A percentile compares a stretch with the other conserved stretches of the same genome.
Evolutionary conservation across 1,140 invertebrate genomes (phyloP).

Genomic region (Caerostris darwini): DNA sequence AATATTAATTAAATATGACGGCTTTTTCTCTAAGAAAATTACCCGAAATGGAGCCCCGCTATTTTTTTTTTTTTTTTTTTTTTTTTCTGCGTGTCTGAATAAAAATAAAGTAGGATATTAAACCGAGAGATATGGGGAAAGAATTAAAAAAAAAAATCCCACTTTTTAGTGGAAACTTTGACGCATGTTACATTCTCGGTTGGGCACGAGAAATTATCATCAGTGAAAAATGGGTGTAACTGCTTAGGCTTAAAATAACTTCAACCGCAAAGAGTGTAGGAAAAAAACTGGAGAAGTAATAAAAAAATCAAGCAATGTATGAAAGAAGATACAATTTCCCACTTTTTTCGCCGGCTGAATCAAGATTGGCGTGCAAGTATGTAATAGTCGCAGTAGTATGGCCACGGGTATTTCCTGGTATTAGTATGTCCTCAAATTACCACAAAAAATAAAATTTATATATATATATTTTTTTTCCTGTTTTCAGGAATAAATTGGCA

Average conservation of each 20-base stretch:
- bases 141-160: too few relatives aligned
- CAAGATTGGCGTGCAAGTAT: not conserved
- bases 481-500: not conserved
- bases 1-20: constrained; percentile 20
- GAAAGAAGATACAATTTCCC: not conserved
- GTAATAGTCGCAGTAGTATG: not conserved
- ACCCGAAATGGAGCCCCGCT: not conserved
- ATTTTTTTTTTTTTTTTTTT: too few relatives aligned
- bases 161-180: constrained; percentile 46
- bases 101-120: constrained; percentile 32
- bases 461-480: not conserved
- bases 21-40: constrained; percentile 7
- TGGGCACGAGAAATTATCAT: constrained; percentile 41
- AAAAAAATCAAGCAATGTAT: not conserved
- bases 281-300: not conserved
- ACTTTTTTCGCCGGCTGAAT: not conserved
- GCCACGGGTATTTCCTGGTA: not conserved
- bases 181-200: not conserved
- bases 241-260: constrained; percentile 38
- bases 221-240: constrained; percentile 51
- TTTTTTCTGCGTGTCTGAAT: not conserved
- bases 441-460: not conserved
- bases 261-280: not conserved
- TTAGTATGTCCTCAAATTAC: not conserved
- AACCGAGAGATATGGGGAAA: not conserved